Conservation (phyloP, 2,797 vertebrate genomes). For the Muraenolepis orangiensis region DNA sequence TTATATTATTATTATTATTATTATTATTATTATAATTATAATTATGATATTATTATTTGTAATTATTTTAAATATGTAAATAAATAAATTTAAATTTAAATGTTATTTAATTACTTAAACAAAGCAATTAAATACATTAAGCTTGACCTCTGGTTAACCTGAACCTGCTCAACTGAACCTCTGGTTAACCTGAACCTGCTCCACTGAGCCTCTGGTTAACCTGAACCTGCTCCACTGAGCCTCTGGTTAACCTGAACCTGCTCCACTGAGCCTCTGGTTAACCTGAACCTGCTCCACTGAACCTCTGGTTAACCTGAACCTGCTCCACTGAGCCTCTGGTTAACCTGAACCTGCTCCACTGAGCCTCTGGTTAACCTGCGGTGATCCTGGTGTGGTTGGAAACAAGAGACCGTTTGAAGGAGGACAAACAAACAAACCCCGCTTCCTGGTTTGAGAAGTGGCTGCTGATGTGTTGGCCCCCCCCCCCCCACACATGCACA, state of each 20-base stretch:
- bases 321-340: too few relatives aligned
- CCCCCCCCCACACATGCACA: not conserved
- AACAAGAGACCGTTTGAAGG: not conserved
- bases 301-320: not conserved
- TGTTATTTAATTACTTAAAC: too few relatives aligned
- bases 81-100: too few relatives aligned
- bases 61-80: not conserved
- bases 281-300: not conserved
- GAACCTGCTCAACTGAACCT: not conserved
- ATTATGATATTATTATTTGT: too few relatives aligned
- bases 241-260: not conserved
- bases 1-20: too few relatives aligned
- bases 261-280: too few relatives aligned
- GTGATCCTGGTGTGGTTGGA: not conserved
- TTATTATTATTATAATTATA: not conserved
- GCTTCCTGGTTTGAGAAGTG: not conserved
- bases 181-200: not conserved
- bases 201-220: too few relatives aligned
- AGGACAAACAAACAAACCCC: not conserved
- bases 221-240: not conserved
- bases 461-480: not conserved
- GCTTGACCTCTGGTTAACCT: not conserved
- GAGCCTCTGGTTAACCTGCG: not conserved
- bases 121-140: too few relatives aligned
- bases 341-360: not conserved